phyloP scores from a whole-genome alignment of 2,888 invertebrate genomes.

The Synanthedon tipuliformis region DNA sequence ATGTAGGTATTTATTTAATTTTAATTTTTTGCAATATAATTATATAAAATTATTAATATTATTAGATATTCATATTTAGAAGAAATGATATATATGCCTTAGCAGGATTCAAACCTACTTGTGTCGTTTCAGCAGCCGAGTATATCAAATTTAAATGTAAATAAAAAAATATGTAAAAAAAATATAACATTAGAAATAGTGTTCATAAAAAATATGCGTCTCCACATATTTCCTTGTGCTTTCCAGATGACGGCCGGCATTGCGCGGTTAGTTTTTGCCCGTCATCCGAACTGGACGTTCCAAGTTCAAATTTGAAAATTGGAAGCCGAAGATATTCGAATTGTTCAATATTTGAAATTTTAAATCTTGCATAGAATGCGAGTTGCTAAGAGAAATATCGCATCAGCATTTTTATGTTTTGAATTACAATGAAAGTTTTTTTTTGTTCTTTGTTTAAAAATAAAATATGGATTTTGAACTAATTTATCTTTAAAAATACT shows the following conservation, averaged over 20 bases:
- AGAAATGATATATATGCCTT: too few species aligned
- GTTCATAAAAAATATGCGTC: constrained; percentile 10
- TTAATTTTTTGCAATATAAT: too few species aligned
- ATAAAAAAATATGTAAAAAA: too few species aligned
- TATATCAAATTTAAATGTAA: too few species aligned
- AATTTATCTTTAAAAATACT: neutral
- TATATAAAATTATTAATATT: too few species aligned
- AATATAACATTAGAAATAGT: too few species aligned
- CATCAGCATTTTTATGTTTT: constrained; percentile 13
- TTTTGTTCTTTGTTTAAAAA: neutral
- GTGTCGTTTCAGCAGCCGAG: too few species aligned
- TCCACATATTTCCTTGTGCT: constrained; percentile 25
- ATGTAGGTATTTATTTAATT: too few species aligned
- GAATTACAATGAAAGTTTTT: neutral
- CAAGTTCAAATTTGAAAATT: constrained; percentile 71
- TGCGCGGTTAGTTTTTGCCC: constrained; percentile 66
- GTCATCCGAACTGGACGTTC: constrained; percentile 66
- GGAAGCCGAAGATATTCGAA: constrained; percentile 45
- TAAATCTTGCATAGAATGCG: constrained; percentile 52
- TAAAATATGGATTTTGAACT: neutral
- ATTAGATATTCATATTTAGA: too few species aligned
- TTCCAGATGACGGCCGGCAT: constrained; percentile 60
- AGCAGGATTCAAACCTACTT: too few species aligned
- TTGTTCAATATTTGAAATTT: constrained; percentile 58
- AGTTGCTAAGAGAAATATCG: constrained; percentile 18